Evolutionary conservation across 1,140 invertebrate species (phyloP).

Genomic region (Halesus radiatus): DNA sequence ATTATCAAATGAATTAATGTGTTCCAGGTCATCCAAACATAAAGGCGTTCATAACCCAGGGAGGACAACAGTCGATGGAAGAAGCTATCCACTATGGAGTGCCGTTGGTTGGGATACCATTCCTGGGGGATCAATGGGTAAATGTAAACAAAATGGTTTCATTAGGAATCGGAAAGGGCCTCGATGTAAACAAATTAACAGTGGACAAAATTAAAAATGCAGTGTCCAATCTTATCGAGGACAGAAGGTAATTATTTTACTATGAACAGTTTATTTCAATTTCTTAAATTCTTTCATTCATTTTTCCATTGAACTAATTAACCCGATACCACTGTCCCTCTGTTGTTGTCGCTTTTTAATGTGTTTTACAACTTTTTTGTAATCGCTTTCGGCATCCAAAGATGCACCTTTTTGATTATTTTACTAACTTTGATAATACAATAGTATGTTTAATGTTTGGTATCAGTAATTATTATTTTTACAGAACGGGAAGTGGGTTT

Average conservation of each 20-base stretch:
- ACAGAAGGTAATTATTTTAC: not conserved
- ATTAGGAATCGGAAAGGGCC: constrained; percentile 48
- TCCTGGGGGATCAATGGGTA: constrained; percentile 62
- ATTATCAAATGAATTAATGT: not conserved
- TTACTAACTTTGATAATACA: no score
- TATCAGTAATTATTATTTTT: no score
- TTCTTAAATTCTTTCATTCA: no score
- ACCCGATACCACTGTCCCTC: no score
- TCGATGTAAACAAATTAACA: constrained; percentile 51
- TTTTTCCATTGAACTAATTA: no score
- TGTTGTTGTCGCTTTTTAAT: no score
- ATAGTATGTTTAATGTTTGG: no score
- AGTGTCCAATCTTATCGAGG: constrained; percentile 39
- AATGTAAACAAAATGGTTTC: constrained; percentile 59
- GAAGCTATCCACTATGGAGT: constrained; percentile 73
- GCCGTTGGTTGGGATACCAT: constrained; percentile 69
- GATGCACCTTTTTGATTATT: no score
- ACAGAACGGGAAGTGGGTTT: no score
- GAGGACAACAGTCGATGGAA: constrained; percentile 72
- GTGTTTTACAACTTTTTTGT: no score
- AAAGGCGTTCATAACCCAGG: constrained; percentile 74
- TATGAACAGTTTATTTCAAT: no score
- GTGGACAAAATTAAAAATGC: constrained; percentile 51
- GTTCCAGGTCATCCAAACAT: constrained; percentile 53
- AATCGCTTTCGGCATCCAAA: no score